Conservation (phyloP, 2,797 vertebrate genomes). For the Spinibarbus caldwelli region DNA sequence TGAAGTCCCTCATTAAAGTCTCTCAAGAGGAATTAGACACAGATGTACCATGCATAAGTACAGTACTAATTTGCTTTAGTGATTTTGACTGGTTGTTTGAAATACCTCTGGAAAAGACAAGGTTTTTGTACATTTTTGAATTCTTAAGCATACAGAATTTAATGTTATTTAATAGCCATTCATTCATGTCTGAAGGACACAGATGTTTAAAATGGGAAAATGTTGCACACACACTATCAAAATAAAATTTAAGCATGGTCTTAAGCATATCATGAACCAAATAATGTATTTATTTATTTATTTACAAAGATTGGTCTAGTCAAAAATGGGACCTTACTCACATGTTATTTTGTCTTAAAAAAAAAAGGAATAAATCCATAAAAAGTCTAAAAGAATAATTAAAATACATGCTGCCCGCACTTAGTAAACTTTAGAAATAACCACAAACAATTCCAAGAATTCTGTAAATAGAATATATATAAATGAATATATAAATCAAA, state of each 20-base stretch:
- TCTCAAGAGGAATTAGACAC: slow-evolving; percentile 84
- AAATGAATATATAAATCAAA: not conserved
- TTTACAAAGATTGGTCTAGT: not conserved
- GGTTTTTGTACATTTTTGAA: not conserved
- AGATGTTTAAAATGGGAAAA: not conserved
- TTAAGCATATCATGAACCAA: not conserved
- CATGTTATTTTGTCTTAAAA: not conserved
- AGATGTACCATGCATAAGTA: slow-evolving; percentile 81
- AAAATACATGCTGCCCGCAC: not conserved
- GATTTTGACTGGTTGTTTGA: slow-evolving; percentile 26
- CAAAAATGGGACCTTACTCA: not conserved
- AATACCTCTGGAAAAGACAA: not conserved
- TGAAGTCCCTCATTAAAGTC: slow-evolving; percentile 89
- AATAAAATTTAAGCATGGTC: not conserved
- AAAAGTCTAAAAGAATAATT: not conserved
- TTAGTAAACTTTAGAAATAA: not conserved
- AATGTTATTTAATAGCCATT: not conserved
- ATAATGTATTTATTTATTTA: not conserved
- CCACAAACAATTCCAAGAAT: too few relatives aligned
- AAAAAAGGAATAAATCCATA: not conserved
- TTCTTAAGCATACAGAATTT: not conserved
- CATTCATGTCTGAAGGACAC: not conserved
- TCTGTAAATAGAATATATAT: not conserved
- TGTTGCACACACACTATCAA: not conserved
- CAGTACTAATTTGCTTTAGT: slow-evolving; percentile 65